Base-by-base conservation (phyloP, 2,113 vertebrate species). In the Dascyllus trimaculatus region DNA sequence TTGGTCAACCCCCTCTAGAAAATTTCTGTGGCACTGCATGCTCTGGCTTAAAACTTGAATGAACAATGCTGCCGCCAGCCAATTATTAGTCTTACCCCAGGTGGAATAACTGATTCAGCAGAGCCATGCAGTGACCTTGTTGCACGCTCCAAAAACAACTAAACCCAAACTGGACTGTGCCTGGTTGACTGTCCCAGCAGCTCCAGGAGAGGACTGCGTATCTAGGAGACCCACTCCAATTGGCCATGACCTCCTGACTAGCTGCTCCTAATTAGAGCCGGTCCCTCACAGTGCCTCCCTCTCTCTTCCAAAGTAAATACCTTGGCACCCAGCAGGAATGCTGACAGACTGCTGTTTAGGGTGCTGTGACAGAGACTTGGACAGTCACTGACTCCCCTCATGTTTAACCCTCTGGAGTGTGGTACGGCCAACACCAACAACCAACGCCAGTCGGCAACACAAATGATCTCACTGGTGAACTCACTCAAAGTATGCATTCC, bases 261-360 rank as follows among this genome's bases (percentile, higher is more conserved):
- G 72, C 87, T 88, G 80, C 83, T 90, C 71, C 89, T 90, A 91
- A 92, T 93, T 92, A 92, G 85, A 91, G 78, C 79, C 87, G 46
- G 87, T 89, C 89, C 82, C 84, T 90, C 19, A 49, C 83, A 56
- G 87, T 85, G 83, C 88, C 89, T 86, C 84, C 66, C 85, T 90
- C 78, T 91, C 85, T 91, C 88, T 76, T 88, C 87, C 79, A 84
- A 91, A 91, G 85, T 86, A 90, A 93, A 92, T 87, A 89, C 89
- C 85, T 91, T 92, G 88, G 92, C 91, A 90, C 72, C 48, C 80
- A 73, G 63, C 22, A 71, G 84, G 87, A 91, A 90, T 91, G 88
- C 84, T 84, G 89, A 88, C 80, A 79, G 85, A 71, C 78, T 69
- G 88, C 63, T 80, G 81, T 87, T 92, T 69, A 81, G 86, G 84